Evolutionary conservation across 2,888 invertebrate species (phyloP).

Genomic region (Drosophila yooni): DNA sequence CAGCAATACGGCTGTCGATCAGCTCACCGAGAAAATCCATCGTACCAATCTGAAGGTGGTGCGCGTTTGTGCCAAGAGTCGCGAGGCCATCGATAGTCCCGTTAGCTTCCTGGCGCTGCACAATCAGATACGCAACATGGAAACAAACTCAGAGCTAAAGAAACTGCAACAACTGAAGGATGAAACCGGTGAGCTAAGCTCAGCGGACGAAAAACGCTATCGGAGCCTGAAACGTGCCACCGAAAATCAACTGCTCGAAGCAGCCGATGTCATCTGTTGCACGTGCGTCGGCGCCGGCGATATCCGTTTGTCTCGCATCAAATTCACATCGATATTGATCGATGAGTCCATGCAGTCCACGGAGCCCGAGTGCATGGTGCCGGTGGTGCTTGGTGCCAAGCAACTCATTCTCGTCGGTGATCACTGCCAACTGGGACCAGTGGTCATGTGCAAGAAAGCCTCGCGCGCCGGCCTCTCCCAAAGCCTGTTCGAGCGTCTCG

Average conservation of each 20-base stretch:
- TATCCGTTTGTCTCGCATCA: slow-evolving; percentile 94
- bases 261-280: slow-evolving; percentile 99
- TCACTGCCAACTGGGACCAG: slow-evolving; percentile 99
- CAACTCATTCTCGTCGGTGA: slow-evolving; percentile 99
- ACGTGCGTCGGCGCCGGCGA: slow-evolving; percentile 99
- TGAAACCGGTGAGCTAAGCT: slow-evolving; percentile 98
- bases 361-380: slow-evolving; percentile 99
- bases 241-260: slow-evolving; percentile 95
- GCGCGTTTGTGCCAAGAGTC: slow-evolving; percentile 97
- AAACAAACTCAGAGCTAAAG: slow-evolving; percentile 95
- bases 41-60: slow-evolving; percentile 97
- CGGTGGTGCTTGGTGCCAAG: slow-evolving; percentile 98
- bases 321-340: slow-evolving; percentile 98
- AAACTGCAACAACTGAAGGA: slow-evolving; percentile 98
- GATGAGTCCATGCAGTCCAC: slow-evolving; percentile 99
- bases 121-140: slow-evolving; percentile 98
- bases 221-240: slow-evolving; percentile 95
- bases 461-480: slow-evolving; percentile 98
- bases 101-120: slow-evolving; percentile 98
- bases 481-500: slow-evolving; percentile 98
- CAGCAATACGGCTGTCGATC: slow-evolving; percentile 99
- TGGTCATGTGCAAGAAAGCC: slow-evolving; percentile 99
- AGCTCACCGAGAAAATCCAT: slow-evolving; percentile 99
- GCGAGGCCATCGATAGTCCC: slow-evolving; percentile 99
- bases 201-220: slow-evolving; percentile 97